These are phyloP conservation scores for Harlomillsia oculata DNA, from an alignment of 1,140 invertebrate species.

Conservation along the genomic window DNA sequence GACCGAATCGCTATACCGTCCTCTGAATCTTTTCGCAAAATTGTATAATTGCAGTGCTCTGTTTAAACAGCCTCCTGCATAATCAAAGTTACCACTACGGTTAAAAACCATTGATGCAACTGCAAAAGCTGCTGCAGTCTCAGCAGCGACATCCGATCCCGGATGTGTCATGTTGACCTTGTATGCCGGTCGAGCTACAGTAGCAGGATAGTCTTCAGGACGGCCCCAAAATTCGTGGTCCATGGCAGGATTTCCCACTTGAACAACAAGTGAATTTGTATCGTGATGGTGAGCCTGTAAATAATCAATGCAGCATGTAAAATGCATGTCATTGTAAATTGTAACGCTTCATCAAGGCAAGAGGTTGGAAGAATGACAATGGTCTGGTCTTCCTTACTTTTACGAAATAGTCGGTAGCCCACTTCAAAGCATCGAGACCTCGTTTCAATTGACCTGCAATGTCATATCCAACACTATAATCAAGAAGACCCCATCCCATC, in stretches of 20 bases:
- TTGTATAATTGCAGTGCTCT: slow-evolving; percentile 50
- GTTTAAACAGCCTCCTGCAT: slow-evolving; percentile 43
- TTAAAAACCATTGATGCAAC: slow-evolving; percentile 46
- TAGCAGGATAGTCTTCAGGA: slow-evolving; percentile 40
- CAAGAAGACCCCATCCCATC: slow-evolving; percentile 41
- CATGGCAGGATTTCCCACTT: slow-evolving; percentile 34
- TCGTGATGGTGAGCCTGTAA: slow-evolving; percentile 9
- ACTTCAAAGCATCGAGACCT: slow-evolving; percentile 38
- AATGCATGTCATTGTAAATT: neutral
- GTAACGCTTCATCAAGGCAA: too few species aligned
- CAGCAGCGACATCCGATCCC: slow-evolving; percentile 49
- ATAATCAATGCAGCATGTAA: neutral
- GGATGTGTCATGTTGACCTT: slow-evolving; percentile 33
- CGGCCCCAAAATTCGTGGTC: slow-evolving; percentile 38
- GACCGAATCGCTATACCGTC: slow-evolving; percentile 50
- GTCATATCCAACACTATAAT: slow-evolving; percentile 37
- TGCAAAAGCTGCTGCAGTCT: slow-evolving; percentile 53
- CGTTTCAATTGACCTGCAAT: slow-evolving; percentile 36
- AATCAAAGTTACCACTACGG: slow-evolving; percentile 41
- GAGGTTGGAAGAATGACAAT: too few species aligned
- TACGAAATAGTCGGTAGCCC: slow-evolving; percentile 42
- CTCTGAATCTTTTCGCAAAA: slow-evolving; percentile 49
- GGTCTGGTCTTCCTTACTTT: slow-evolving; percentile 35
- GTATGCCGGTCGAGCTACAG: slow-evolving; percentile 39
- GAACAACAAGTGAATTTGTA: slow-evolving; percentile 30